Evolutionary conservation across 2,888 invertebrate species (phyloP), one percentile per base, ranked within the genome.

Genomic region (Drosophila demipolita): DNA sequence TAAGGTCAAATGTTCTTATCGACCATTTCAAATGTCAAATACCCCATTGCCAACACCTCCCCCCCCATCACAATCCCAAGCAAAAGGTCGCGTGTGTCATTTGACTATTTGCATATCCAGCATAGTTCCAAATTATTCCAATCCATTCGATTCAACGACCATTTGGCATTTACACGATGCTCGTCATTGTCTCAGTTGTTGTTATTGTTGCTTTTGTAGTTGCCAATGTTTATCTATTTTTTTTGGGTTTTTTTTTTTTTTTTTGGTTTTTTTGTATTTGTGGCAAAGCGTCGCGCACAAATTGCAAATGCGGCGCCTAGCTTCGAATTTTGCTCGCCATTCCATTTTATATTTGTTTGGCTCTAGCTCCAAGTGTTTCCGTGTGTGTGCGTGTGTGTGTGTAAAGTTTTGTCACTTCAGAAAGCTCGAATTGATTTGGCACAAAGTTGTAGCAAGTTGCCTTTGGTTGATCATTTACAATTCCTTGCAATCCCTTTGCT

Each of bases 401-500:
- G 53, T 48, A 64, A 68, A 73, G 78, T 70, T 82, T 74, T 76
- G 79, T 80, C 79, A 82, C 62, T 83, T 85, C 73, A 83, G 81
- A 68, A 85, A 87, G 83, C 74, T 81, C 72, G 88, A 84, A 89
- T 84, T 84, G 89, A 87, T 84, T 89, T 81, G 76, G 64, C 66
- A 69, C 69, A 73, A 82, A 87, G 81, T 80, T 86, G 80, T 74
- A 50, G 72, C 69, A 71, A 70, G 73, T 63, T 72, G 65, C 40
- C 33, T 29, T 42, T 33, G 45, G 54, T 54, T 66, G 45, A 71
- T 45, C 71, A 65, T 64, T 71, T 54, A 23, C 23, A 52, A 64
- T 73, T 65, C 64, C 33, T 48, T 52, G 15, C 36, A 40, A 54
- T 54, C 55, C 36, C 54, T 57, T 65, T n/a, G 64, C 72, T 45